A percentile compares a stretch with the other conserved stretches of the same genome.
Evolutionary conservation across 2,797 vertebrate genomes (phyloP).

Genomic region (Diceros bicornis): DNA sequence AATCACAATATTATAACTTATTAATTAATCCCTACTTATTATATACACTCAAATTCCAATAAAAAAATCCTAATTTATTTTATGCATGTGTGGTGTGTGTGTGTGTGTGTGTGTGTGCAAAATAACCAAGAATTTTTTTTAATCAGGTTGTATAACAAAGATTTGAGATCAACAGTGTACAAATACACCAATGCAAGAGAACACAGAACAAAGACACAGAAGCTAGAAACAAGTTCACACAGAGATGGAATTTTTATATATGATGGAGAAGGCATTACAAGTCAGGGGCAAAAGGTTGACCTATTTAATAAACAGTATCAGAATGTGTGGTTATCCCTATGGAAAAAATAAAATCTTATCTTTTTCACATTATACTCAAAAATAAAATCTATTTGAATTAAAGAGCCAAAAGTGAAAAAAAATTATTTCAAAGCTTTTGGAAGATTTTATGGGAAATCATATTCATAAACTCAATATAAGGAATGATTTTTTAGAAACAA

Average conservation of each 20-base stretch:
- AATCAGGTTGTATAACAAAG: neutral
- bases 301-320: neutral
- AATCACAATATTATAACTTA: neutral
- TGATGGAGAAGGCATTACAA: neutral
- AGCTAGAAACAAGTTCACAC: neutral
- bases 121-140: neutral
- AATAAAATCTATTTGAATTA: neutral
- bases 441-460: neutral
- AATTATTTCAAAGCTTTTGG: neutral
- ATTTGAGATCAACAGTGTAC: neutral
- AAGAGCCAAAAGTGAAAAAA: neutral
- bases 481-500: neutral
- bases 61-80: neutral
- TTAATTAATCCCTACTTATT: neutral
- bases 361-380: neutral
- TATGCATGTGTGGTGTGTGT: neutral
- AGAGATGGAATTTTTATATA: neutral
- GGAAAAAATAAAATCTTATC: neutral
- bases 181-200: neutral
- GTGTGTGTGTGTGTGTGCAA: neutral
- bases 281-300: neutral
- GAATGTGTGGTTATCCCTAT: neutral
- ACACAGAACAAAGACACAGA: neutral
- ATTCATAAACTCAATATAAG: neutral
- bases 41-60: neutral